Evolutionary conservation across 1,140 invertebrate genomes (phyloP), one percentile per base, ranked within the genome.

Genomic region (Bombus cullumanus): DNA sequence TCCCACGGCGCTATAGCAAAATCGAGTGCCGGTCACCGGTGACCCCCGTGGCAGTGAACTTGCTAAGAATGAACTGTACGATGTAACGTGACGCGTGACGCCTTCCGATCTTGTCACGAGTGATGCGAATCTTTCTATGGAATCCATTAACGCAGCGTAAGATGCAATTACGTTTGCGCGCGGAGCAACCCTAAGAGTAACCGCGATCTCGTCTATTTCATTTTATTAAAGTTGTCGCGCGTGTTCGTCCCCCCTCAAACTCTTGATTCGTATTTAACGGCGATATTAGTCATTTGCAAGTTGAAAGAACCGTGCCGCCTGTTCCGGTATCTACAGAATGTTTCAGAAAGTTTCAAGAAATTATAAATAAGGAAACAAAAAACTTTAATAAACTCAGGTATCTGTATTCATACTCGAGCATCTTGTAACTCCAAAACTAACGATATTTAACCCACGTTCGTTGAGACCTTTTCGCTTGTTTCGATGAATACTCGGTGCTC

Each of bases 161-260:
- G 79, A 82, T 82, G 47, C 47, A 81, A 86, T 86, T 81, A 86
- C 57, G 76, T 84, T 84, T 5, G 34, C 43, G 79, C 71, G 28
- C 1, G 25, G 12, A 10, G 22, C 59, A 43, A 25, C 59, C 59
- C 31, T 78, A 37, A 43, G 59, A 57, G 47, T n/a, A 39, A 69
- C 43, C 59, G 28, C 28, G 62, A 86, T 37, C n/a, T 37, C 71
- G 72, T 31, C 43, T 43, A 47, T 41, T 66, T 69, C 25, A 82
- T 75, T 82, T 57, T 37, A 31, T 86, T 75, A 81, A 66, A 43
- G 37, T 28, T 15, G 62, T 59, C 59, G 22, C 31, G 31, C 22
- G 47, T 43, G 43, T 43, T 68, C 57, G 15, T n/a, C 37, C 0
- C 66, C 8, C 47, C 53, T 53, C 47, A 0, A 37, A 47, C 28